Evolutionary conservation across 2,888 invertebrate genomes (phyloP), one percentile per base, ranked within the genome.

Genomic region (Euproctis similis): DNA sequence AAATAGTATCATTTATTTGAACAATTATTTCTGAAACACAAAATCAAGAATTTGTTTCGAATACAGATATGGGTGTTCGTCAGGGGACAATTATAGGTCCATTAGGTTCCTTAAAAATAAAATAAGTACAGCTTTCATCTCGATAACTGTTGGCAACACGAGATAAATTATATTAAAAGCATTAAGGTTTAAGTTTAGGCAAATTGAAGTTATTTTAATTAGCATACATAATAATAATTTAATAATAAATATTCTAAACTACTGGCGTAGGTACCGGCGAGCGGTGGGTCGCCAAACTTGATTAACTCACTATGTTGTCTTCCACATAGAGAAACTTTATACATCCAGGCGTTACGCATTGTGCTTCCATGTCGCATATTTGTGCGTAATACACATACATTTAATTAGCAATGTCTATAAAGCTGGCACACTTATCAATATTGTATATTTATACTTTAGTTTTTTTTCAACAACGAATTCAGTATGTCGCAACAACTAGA

Each of bases 231-330:
- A 49, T 59, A 59, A 53, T 59, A 59, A 48, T 50, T 14, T 14
- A 42, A 42, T 33, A 56, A 53, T 19, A 4, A n/a, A 19, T 42
- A 47, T 53, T 55, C 53, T 61, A 66, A 44, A 60, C 66, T 74
- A 74, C 39, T 38, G 69, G 67, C 69, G 57, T n/a, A 14, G 14
- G 14, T 24, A 44, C 58, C 61, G 53, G 54, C 43, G 44, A 28
- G 51, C 58, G 49, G 52, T 34, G 22, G 30, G 30, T 39, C 54
- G 47, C 61, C 64, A 29, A 41, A 53, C 46, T 49, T 55, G 64
- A 65, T 59, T 66, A 61, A 69, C 81, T 81, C 81, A 81, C 81
- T 81, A 75, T 73, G 71, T 62, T 74, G 80, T 81, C 81, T 81
- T 81, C 78, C 81, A 71, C 68, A 68, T 69, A 65, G 63, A 74